Percentiles rank a stretch among this genome's conserved stretches.
These are phyloP conservation scores for Rhabdophis nuchalis DNA, from an alignment of 2,797 vertebrate species.

Conservation along the genomic window DNA sequence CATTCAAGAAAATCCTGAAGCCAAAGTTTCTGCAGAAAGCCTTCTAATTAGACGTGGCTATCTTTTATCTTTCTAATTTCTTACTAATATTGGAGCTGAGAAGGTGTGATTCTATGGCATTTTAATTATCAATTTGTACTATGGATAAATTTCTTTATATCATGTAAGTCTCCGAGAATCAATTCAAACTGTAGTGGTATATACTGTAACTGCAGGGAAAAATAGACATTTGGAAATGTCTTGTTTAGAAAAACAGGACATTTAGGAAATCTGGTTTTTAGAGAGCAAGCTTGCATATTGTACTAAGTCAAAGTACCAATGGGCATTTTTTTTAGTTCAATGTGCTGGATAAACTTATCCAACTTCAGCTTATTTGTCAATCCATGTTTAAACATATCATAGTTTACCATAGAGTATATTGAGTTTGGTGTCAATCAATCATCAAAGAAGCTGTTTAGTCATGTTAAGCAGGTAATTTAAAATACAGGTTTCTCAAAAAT, in stretches of 20 bases:
- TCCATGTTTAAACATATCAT: neutral
- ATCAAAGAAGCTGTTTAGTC: neutral
- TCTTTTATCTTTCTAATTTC: neutral
- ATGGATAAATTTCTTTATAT: neutral
- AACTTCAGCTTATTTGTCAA: neutral
- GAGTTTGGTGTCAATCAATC: neutral
- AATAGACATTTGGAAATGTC: neutral
- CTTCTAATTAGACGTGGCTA: neutral
- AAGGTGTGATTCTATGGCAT: neutral
- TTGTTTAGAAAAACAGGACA: neutral
- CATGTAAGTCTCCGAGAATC: neutral
- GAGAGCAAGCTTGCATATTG: neutral
- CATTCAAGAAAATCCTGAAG: neutral
- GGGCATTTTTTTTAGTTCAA: neutral
- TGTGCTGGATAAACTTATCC: neutral
- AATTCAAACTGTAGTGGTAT: neutral
- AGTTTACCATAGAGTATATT: neutral
- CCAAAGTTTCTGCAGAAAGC: neutral
- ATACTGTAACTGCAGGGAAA: neutral
- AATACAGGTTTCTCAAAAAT: slow-evolving; percentile 48
- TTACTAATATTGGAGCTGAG: neutral
- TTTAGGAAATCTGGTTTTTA: neutral
- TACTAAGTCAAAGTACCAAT: neutral
- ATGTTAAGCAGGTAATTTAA: neutral
- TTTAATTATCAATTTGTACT: neutral